phyloP scores from a whole-genome alignment of 2,113 vertebrate species.

The Rhagologus leucostigma region DNA sequence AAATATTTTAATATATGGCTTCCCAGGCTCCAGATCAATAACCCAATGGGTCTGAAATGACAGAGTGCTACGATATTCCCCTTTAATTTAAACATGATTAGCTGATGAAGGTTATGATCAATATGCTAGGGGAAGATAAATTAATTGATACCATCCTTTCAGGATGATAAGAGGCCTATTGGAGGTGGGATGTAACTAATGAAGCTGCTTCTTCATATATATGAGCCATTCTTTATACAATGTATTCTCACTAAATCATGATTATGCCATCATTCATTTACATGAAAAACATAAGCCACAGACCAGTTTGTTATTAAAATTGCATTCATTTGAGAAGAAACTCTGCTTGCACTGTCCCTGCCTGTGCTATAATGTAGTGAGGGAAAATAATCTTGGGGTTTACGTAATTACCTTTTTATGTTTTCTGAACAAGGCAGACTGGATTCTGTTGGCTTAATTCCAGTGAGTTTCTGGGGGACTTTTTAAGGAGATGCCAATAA shows the following conservation, averaged over 20 bases:
- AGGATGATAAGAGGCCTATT: constrained; percentile 67
- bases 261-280: constrained; percentile 60
- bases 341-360: not conserved
- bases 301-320: constrained; percentile 48
- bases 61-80: constrained; percentile 70
- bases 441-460: not conserved
- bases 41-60: constrained; percentile 73
- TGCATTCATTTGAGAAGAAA: constrained; percentile 19
- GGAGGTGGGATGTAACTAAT: constrained; percentile 74
- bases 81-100: constrained; percentile 79
- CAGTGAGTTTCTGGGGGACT: not conserved
- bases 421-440: not conserved
- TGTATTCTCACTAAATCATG: constrained; percentile 57
- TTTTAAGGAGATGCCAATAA: not conserved
- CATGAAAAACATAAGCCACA: constrained; percentile 32
- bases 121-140: constrained; percentile 71
- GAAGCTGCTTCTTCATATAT: constrained; percentile 58
- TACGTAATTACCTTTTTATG: not conserved
- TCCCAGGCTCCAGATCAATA: constrained; percentile 67
- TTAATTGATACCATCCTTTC: constrained; percentile 80
- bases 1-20: constrained; percentile 63
- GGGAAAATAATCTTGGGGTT: not conserved
- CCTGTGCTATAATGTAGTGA: not conserved
- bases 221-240: constrained; percentile 56
- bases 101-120: constrained; percentile 78